A percentile compares a stretch with the other conserved stretches of the same genome.
Conservation (phyloP, 2,888 invertebrate genomes). For the Temnothorax ravouxi region DNA sequence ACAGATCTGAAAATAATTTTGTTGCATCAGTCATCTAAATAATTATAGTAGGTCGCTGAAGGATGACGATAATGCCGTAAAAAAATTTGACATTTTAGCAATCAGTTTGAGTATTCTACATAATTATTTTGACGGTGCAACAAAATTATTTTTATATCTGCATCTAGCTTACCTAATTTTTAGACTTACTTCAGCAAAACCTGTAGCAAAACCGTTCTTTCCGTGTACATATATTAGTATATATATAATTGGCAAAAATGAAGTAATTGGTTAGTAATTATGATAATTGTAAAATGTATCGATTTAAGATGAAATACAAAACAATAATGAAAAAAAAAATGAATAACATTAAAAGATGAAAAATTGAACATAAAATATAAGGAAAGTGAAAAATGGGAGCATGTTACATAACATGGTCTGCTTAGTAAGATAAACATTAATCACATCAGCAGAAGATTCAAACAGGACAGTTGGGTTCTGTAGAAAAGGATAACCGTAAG, state of each 20-base stretch:
- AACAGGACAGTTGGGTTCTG: constrained; percentile 5
- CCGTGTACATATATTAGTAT: neutral
- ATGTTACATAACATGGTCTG: constrained; percentile 8
- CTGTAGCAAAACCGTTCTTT: no score
- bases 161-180: no score
- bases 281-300: neutral
- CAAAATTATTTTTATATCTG: no score
- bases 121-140: no score
- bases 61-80: no score
- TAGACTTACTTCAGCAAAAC: no score
- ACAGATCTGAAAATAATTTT: no score
- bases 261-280: neutral
- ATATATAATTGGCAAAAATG: neutral
- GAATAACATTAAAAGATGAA: neutral
- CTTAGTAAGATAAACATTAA: constrained; percentile 34
- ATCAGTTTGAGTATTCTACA: no score
- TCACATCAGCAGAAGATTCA: neutral
- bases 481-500: constrained; percentile 11
- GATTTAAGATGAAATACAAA: neutral
- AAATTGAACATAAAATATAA: constrained; percentile 27
- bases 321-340: neutral
- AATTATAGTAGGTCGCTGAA: no score
- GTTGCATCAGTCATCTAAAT: no score
- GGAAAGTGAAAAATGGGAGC: neutral
- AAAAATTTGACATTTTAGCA: no score